Base-by-base conservation (phyloP, 2,113 vertebrate species). In the Pteropus alecto region DNA sequence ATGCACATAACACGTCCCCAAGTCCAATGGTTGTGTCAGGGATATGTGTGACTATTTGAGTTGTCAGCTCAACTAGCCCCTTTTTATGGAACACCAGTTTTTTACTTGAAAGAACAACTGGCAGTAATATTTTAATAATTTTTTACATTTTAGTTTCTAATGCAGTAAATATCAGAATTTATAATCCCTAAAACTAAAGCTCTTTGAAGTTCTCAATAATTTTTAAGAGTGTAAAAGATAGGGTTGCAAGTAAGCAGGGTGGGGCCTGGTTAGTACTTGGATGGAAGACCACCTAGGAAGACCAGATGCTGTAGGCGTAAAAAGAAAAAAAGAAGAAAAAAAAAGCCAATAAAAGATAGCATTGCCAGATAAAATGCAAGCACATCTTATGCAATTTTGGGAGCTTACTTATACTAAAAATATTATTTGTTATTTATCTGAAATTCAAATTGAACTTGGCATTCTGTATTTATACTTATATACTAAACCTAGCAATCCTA, bases 31-130 rank as follows among this genome's bases (percentile, higher is more conserved):
- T n/a, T n/a, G 30, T 4, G 22, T 12, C 38, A 1, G n/a, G 33
- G n/a, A 8, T 1, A 0, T 5, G 5, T 11, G 18, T 2, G 24
- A 30, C 19, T 6, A 3, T 46, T 13, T 56, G 67, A 43, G 26
- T 26, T 56, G 30, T 38, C 18, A 60, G 58, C 48, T 68, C 24
- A 26, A 10, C 19, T 13, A 58, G 79, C 18, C 7, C 4, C 35
- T n/a, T 24, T 14, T 28, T 16, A 11, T 18, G 18, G 24, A 48
- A 33, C 11, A 33, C 21, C 14, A 2, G 48, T 7, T 28, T 30
- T 73, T 88, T 48, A 71, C 30, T 7, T 58, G 92, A 33, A 79
- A 90, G 56, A 65, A 21, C 56, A 48, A 33, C 26, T 12, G 14
- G 15, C 19, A 13, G 46, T 51, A 48, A 24, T 35, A 24, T 28